These are phyloP conservation scores for Puma concolor DNA, from an alignment of 2,113 vertebrate species.

Conservation along the genomic window DNA sequence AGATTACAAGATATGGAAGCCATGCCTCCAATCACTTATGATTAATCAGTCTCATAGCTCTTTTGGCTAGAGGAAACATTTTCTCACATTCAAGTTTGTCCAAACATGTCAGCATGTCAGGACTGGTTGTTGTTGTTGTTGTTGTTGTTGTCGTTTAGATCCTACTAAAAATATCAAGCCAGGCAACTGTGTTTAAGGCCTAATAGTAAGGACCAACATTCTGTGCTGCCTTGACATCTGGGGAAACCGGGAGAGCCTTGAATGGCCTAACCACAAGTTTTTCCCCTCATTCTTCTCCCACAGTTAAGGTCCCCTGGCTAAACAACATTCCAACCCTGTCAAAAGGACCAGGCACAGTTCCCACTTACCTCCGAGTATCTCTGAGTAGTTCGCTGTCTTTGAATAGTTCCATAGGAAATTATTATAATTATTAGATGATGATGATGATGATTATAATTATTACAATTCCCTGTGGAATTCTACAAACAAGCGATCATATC, in stretches of 20 bases:
- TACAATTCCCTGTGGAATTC: background rate
- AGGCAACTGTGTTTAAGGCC: background rate
- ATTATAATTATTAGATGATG: no score
- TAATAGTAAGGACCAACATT: background rate
- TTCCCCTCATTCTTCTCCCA: no score
- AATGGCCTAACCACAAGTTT: background rate
- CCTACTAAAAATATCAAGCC: background rate
- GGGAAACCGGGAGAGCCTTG: background rate
- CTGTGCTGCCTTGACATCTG: background rate
- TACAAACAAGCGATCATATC: background rate
- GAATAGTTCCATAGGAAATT: no score
- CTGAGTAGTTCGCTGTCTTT: background rate
- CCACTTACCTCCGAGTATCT: background rate
- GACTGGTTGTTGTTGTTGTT: background rate
- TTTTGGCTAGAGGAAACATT: background rate
- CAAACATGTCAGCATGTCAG: background rate
- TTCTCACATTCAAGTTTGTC: background rate
- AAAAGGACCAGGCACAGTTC: background rate
- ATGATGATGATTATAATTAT: no score
- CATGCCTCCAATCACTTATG: background rate
- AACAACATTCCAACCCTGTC: accelerated
- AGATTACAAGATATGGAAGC: background rate
- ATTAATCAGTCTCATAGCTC: background rate
- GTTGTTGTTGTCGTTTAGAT: background rate
- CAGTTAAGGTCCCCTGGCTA: background rate